Evolutionary conservation across 2,113 vertebrate genomes (phyloP).

Genomic region (Suncus etruscus): DNA sequence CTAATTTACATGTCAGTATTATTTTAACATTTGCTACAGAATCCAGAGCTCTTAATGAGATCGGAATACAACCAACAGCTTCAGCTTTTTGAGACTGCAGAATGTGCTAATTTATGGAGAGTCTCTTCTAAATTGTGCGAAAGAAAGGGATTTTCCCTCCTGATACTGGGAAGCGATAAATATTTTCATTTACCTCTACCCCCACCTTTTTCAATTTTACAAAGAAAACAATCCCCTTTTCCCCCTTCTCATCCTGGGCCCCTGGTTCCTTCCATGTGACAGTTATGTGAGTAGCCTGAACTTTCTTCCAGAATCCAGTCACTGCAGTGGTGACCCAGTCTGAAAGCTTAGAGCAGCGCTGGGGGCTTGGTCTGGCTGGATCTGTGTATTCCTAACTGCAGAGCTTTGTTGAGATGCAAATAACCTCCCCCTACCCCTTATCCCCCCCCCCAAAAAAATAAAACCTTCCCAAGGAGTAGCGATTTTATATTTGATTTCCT

Average conservation of each 20-base stretch:
- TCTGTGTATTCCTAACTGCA: conserved; percentile 90
- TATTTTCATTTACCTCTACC: conserved; percentile 69
- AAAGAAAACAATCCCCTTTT: conserved; percentile 48
- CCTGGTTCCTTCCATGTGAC: conserved; percentile 11
- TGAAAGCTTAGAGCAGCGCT: conserved; percentile 87
- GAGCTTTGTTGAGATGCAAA: conserved; percentile 89
- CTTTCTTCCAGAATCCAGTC: conserved; percentile 87
- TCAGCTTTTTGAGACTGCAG: conserved; percentile 73
- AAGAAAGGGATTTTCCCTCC: conserved; percentile 63
- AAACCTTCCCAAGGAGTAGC: conserved; percentile 78
- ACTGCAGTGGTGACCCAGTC: conserved; percentile 90
- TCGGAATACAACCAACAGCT: conserved; percentile 74
- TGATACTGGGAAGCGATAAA: conserved; percentile 72
- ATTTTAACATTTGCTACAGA: conserved; percentile 80
- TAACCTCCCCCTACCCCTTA: conserved; percentile 69
- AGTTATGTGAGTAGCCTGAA: conserved; percentile 65
- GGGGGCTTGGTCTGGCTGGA: conserved; percentile 90
- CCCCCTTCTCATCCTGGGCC: conserved; percentile 36
- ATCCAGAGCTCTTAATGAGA: conserved; percentile 77
- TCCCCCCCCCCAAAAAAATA: conserved; percentile 33
- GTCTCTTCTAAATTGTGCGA: conserved; percentile 73
- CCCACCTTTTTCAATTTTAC: conserved; percentile 65
- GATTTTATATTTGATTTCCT: conserved; percentile 93
- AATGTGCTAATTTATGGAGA: conserved; percentile 80
- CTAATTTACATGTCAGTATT: conserved; percentile 79